These are phyloP conservation scores for Teleopsis dalmanni DNA, from an alignment of 1,140 invertebrate species.

Conservation along the genomic window DNA sequence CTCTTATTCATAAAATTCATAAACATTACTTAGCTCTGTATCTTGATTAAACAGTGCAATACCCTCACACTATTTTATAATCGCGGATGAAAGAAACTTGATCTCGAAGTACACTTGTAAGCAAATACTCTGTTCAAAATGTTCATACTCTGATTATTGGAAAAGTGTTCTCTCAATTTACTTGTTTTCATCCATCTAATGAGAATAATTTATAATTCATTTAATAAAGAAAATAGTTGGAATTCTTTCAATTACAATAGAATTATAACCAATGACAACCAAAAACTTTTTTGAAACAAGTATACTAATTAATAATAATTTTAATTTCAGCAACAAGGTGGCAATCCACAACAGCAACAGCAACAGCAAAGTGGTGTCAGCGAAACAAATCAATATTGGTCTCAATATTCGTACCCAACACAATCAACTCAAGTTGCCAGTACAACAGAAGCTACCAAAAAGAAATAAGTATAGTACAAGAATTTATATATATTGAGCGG, in stretches of 20 bases:
- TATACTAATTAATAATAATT: background rate
- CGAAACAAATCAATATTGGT: constrained; percentile 42
- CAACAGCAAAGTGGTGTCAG: constrained; percentile 17
- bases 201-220: too few relatives aligned
- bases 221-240: background rate
- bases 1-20: too few relatives aligned
- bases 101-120: too few relatives aligned
- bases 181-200: background rate
- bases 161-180: background rate
- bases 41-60: too few relatives aligned
- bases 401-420: constrained; percentile 42
- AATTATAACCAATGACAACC: too few relatives aligned
- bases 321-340: constrained; percentile 14
- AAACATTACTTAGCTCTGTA: too few relatives aligned
- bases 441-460: background rate
- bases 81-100: too few relatives aligned
- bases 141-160: too few relatives aligned
- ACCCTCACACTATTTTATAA: too few relatives aligned
- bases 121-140: too few relatives aligned
- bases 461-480: too few relatives aligned
- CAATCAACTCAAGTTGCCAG: background rate
- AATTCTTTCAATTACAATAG: background rate
- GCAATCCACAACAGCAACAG: constrained; percentile 17
- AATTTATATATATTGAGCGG: too few relatives aligned
- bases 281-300: background rate